phyloP scores from a whole-genome alignment of 2,888 invertebrate species.

The Morinoia aosen region DNA sequence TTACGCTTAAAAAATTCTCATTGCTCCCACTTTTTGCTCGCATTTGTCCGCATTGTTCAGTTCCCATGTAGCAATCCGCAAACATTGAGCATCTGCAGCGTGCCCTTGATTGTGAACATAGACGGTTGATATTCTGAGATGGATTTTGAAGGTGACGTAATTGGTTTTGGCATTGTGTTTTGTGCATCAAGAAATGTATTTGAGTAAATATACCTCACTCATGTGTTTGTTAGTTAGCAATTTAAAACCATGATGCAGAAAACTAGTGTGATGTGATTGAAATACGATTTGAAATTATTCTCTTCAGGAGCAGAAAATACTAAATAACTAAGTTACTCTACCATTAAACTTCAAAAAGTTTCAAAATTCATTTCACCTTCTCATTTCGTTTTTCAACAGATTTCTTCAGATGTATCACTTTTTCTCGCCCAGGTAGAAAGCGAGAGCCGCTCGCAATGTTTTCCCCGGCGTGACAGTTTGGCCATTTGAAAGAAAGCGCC shows the following conservation, averaged over 20 bases:
- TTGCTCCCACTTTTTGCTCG: neutral
- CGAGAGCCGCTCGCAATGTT: neutral
- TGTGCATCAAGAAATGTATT: neutral
- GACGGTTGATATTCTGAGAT: neutral
- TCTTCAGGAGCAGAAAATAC: neutral
- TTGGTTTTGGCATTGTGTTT: no score
- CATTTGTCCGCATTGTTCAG: neutral
- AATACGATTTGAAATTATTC: neutral
- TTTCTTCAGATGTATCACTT: neutral
- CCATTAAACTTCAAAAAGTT: neutral
- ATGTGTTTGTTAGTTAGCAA: neutral
- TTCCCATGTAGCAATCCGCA: neutral
- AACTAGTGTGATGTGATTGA: neutral
- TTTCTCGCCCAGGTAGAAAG: neutral
- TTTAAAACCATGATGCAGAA: neutral
- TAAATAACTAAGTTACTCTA: neutral
- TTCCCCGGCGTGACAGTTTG: neutral
- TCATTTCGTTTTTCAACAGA: neutral
- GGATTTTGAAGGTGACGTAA: no score
- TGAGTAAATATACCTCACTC: neutral
- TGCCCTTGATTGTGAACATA: neutral
- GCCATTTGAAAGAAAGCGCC: neutral
- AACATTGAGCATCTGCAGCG: neutral
- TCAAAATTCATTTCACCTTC: neutral
- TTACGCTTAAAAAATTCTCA: neutral